A percentile compares a stretch with the other conserved stretches of the same genome.
These are phyloP conservation scores for Tetramorium alpestre DNA, from an alignment of 1,140 invertebrate genomes.

Conservation along the genomic window DNA sequence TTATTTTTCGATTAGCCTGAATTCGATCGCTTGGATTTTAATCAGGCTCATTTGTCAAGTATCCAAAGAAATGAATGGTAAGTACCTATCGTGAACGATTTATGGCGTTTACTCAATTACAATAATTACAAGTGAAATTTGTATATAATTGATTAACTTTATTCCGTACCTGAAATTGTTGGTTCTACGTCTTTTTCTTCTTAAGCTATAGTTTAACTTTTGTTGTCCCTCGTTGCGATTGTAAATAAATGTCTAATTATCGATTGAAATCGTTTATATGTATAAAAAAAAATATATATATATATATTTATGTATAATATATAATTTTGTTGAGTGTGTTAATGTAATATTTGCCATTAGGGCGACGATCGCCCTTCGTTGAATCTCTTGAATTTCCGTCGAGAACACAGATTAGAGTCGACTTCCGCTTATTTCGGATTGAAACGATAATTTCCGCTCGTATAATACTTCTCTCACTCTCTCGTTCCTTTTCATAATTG, in stretches of 20 bases:
- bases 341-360: conserved; percentile 16
- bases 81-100: neutral
- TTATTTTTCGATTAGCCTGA: conserved; percentile 50
- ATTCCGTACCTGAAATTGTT: conserved; percentile 59
- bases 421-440: conserved; percentile 68
- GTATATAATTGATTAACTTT: conserved; percentile 45
- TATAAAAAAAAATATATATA: neutral
- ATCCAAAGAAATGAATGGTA: conserved; percentile 27
- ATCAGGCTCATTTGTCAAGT: conserved; percentile 28
- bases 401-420: conserved; percentile 15
- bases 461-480: conserved; percentile 40
- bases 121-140: conserved; percentile 43
- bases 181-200: conserved; percentile 21
- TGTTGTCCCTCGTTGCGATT: conserved; percentile 35
- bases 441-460: conserved; percentile 65
- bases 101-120: conserved; percentile 1
- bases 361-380: conserved; percentile 16
- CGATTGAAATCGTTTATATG: conserved; percentile 35
- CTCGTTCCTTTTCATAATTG: conserved; percentile 43
- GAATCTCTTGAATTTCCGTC: conserved; percentile 60
- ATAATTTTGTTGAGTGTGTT: conserved; percentile 37
- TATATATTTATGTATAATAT: conserved; percentile 29
- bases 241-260: conserved; percentile 40
- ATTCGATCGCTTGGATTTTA: conserved; percentile 40
- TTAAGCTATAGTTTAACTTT: conserved; percentile 44